These are phyloP conservation scores for Megaceryle alcyon DNA, from an alignment of 2,797 vertebrate species.

Conservation along the genomic window DNA sequence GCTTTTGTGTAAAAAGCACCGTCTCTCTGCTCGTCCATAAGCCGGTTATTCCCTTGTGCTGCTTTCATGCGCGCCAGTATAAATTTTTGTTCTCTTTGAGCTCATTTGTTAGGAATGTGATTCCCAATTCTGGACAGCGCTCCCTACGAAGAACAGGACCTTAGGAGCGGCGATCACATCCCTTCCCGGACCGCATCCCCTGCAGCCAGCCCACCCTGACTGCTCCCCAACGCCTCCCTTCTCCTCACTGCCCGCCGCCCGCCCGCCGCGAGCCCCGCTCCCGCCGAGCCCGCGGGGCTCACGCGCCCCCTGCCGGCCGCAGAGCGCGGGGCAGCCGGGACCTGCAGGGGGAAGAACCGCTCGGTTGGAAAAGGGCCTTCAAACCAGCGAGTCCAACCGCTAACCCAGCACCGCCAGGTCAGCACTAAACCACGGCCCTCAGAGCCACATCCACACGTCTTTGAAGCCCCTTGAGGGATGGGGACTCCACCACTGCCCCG, in stretches of 20 bases:
- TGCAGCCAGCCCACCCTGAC: background rate
- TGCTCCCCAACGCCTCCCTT: too few relatives aligned
- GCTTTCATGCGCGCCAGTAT: background rate
- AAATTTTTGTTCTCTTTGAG: background rate
- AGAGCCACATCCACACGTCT: too few relatives aligned
- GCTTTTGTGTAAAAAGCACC: background rate
- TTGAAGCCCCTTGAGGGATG: too few relatives aligned
- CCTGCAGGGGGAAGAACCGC: too few relatives aligned
- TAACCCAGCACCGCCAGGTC: too few relatives aligned
- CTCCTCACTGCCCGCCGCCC: background rate
- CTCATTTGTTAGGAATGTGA: background rate
- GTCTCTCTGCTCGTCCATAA: background rate
- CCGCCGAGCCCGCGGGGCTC: too few relatives aligned
- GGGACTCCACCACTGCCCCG: too few relatives aligned
- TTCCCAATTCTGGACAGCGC: background rate
- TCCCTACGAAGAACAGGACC: background rate
- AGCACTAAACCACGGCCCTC: too few relatives aligned
- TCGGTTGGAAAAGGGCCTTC: too few relatives aligned
- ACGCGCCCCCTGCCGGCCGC: too few relatives aligned
- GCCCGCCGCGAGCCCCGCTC: background rate
- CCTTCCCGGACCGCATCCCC: background rate
- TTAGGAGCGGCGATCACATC: background rate
- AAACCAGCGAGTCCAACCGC: too few relatives aligned
- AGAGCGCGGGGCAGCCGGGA: too few relatives aligned
- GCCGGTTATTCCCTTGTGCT: background rate